These are phyloP conservation scores for Platysteira castanea DNA, from an alignment of 2,113 vertebrate species.

Conservation along the genomic window DNA sequence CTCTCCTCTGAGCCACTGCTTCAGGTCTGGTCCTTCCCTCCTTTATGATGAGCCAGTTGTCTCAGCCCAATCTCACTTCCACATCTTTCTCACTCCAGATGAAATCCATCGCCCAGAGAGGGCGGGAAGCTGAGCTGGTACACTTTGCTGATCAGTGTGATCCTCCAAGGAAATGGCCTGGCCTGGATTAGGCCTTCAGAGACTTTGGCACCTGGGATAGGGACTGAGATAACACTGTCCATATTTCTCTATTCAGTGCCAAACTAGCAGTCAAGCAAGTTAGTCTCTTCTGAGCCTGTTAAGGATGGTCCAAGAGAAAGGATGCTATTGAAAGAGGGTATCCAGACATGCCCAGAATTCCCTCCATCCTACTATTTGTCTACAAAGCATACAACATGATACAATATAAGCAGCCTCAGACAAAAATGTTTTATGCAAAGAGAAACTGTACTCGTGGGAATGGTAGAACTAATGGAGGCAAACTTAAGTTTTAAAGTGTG, in stretches of 20 bases:
- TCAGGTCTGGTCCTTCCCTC: background rate
- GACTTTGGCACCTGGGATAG: background rate
- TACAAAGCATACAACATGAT: background rate
- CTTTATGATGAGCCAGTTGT: background rate
- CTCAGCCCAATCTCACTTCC: background rate
- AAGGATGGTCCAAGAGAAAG: background rate
- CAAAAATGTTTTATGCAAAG: background rate
- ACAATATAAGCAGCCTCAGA: background rate
- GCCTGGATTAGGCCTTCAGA: background rate
- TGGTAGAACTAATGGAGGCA: background rate
- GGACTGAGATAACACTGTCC: fast-evolving
- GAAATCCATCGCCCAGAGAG: background rate
- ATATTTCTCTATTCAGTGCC: background rate
- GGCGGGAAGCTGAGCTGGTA: background rate
- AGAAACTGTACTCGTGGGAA: fast-evolving
- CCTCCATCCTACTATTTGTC: background rate
- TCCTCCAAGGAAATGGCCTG: background rate
- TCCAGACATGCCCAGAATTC: background rate
- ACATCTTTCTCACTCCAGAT: background rate
- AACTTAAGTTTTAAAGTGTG: background rate
- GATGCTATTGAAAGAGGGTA: background rate
- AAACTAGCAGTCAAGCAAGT: background rate
- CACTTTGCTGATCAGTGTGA: fast-evolving
- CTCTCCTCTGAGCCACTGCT: background rate
- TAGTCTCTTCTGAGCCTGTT: background rate